Base-by-base conservation (phyloP, 2,797 vertebrate genomes). In the Eleutherodactylus coqui region DNA sequence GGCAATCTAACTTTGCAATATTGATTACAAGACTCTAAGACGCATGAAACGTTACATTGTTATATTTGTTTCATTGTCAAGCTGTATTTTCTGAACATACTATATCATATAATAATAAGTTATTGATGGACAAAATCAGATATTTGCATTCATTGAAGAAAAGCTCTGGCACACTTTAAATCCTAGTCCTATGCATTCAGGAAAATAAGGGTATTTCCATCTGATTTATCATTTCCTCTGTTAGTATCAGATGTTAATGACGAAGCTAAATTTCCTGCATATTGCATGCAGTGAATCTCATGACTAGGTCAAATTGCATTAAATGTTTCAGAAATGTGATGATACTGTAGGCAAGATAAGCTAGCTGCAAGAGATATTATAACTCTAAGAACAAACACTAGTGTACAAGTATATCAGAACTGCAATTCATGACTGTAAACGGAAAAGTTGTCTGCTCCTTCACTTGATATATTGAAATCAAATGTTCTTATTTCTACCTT, bases 281-380 rank as follows among this genome's bases (percentile, higher is more conserved):
- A 79, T 79, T 79, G 19, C 29, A 32, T 43, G 41, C 27, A 24
- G 11, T 58, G n/a, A 79, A 45, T 64, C 41, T 64, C 14, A 64
- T 79, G 58, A 79, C 43, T 79, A 29, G 14, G 67, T 80, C 64
- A 64, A 80, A 77, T 67, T 16, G 78, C 78, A n/a, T n/a, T n/a
- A n/a, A n/a, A n/a, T n/a, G n/a, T n/a, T n/a, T n/a, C n/a, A n/a
- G n/a, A n/a, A n/a, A n/a, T n/a, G n/a, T n/a, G n/a, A n/a, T n/a
- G n/a, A n/a, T n/a, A n/a, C n/a, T n/a, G n/a, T n/a, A 80, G 60
- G 60, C 38, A 80, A 45, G 78, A 67, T 80, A 80, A 45, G 69
- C 11, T 6, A 41, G 29, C 14, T 58, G 21, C 11, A 5, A 11
- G 3, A 55, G 51, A 38, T 24, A 58, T 14, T 4, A 17, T 36